Percentiles rank a stretch among this genome's conserved stretches.
phyloP scores from a whole-genome alignment of 2,113 vertebrate genomes.

The Corydoras maculifer region DNA sequence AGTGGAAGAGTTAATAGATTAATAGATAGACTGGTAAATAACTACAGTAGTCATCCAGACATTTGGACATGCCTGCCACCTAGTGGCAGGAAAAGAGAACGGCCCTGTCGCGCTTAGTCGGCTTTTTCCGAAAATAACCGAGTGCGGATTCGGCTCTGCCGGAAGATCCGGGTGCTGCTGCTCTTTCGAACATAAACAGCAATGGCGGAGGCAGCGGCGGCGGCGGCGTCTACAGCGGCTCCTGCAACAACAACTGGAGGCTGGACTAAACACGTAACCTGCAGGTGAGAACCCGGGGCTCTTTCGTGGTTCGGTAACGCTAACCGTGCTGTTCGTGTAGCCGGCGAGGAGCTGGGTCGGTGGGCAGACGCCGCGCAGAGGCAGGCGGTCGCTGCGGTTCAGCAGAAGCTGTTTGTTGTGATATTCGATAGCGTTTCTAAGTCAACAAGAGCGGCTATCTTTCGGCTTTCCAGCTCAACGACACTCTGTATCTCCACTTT shows the following conservation, averaged over 20 bases:
- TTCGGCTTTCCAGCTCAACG: no score
- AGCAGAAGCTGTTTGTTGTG: constrained; percentile 27
- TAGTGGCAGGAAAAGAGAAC: background rate
- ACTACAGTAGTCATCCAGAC: no score
- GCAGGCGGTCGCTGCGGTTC: constrained; percentile 32
- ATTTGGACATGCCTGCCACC: constrained; percentile 1
- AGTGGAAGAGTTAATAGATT: no score
- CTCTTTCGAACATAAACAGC: constrained; percentile 71
- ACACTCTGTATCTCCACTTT: no score
- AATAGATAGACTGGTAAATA: no score
- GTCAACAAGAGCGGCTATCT: background rate
- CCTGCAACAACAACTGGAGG: constrained; percentile 61
- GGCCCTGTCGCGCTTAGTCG: background rate
- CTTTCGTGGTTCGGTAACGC: no score
- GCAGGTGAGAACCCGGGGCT: constrained; percentile 55
- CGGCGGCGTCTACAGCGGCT: constrained; percentile 61
- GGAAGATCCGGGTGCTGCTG: constrained; percentile 66
- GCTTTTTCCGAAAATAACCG: constrained; percentile 27
- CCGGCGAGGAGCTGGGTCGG: background rate
- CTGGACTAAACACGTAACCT: constrained; percentile 76
- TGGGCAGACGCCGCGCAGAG: constrained; percentile 21
- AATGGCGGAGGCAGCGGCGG: constrained; percentile 78
- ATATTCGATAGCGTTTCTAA: background rate
- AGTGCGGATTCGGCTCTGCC: constrained; percentile 46
- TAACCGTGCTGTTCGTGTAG: background rate